Percentiles rank a stretch among this genome's conserved stretches.
These are phyloP conservation scores for Anser cygnoides DNA, from an alignment of 2,113 vertebrate genomes.

Conservation along the genomic window DNA sequence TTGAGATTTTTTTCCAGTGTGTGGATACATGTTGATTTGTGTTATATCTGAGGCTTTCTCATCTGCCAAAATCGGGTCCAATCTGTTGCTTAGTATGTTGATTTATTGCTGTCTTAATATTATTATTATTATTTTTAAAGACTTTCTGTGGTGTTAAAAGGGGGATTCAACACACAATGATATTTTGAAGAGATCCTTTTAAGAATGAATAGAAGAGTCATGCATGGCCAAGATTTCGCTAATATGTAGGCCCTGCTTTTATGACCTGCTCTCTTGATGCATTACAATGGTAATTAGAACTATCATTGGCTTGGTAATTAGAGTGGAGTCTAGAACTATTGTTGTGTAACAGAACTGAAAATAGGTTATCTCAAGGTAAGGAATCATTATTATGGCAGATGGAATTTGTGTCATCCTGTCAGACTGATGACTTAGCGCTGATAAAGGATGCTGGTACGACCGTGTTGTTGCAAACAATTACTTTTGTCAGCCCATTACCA, in stretches of 20 bases:
- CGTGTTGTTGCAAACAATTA: constrained; percentile 22
- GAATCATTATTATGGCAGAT: constrained; percentile 2
- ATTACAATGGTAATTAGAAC: constrained; percentile 9
- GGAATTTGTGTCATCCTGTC: constrained; percentile 60
- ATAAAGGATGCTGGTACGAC: background rate
- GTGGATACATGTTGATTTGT: background rate
- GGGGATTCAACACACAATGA: background rate
- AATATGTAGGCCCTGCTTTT: background rate
- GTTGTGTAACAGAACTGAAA: constrained; percentile 67
- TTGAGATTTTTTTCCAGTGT: background rate
- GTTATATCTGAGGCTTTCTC: background rate
- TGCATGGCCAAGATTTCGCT: background rate
- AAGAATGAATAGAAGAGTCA: background rate
- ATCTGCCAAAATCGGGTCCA: background rate
- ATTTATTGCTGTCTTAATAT: background rate
- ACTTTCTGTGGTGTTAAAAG: background rate
- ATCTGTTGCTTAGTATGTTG: background rate
- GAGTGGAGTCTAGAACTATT: constrained; percentile 11
- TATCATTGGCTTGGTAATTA: constrained; percentile 15
- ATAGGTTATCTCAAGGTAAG: constrained; percentile 39
- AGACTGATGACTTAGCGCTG: constrained; percentile 42
- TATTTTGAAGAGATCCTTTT: background rate
- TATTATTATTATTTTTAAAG: background rate
- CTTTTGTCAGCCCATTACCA: background rate
- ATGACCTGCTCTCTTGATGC: background rate